Evolutionary conservation across 2,113 vertebrate species (phyloP).

Genomic region (Sturnus vulgaris): DNA sequence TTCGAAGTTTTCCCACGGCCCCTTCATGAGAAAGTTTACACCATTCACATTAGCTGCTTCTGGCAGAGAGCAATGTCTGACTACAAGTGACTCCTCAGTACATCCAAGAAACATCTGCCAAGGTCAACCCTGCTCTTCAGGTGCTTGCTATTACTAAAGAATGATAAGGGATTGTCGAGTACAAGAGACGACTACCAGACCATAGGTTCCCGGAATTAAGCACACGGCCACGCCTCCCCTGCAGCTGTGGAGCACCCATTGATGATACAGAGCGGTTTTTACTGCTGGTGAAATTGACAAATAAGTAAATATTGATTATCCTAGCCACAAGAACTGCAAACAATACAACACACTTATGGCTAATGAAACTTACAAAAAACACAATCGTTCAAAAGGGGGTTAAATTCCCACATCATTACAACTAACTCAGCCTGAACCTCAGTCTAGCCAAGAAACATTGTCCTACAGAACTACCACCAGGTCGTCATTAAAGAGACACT

Average conservation of each 20-base stretch:
- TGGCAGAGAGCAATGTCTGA: not conserved
- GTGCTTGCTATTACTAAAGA: not conserved
- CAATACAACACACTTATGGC: rapidly evolving
- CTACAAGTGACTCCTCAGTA: not conserved
- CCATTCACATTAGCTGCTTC: not conserved
- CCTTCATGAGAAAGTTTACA: not conserved
- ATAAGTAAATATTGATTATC: not conserved
- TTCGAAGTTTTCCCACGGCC: not conserved
- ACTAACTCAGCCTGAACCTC: not conserved
- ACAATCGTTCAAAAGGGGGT: not conserved
- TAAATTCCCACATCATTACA: not conserved
- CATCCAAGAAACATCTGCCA: not conserved
- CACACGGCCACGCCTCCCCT: not conserved
- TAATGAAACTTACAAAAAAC: not conserved
- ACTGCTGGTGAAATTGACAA: not conserved
- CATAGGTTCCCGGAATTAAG: not conserved
- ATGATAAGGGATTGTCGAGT: not conserved
- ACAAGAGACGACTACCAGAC: not conserved
- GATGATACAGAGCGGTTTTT: not conserved
- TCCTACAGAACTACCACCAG: not conserved
- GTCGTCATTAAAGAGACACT: rapidly evolving
- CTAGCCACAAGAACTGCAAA: rapidly evolving
- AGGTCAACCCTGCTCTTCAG: not conserved
- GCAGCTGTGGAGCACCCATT: not conserved
- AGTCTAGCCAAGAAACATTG: rapidly evolving